Percentiles rank a stretch among this genome's conserved stretches.
Evolutionary conservation across 2,888 invertebrate species (phyloP).

Genomic region (Drosophila atripex): DNA sequence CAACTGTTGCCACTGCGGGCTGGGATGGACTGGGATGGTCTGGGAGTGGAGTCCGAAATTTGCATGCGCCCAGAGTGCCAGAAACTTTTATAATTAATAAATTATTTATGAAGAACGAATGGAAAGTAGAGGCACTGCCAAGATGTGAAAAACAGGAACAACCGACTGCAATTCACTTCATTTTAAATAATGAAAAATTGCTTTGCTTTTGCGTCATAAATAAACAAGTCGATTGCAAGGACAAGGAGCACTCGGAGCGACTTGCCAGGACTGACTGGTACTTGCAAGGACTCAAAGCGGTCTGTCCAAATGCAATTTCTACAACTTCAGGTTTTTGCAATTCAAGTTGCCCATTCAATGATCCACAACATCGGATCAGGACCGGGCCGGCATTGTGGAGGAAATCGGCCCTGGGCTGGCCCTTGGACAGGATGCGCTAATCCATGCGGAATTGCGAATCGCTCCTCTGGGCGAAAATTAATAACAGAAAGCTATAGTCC

Average conservation of each 20-base stretch:
- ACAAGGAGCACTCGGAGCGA: conserved; percentile 19
- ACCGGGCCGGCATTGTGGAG: conserved; percentile 4
- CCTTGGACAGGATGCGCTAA: conserved; percentile 38
- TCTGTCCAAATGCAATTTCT: conserved; percentile 18
- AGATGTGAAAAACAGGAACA: conserved; percentile 27
- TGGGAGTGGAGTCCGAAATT: conserved; percentile 43
- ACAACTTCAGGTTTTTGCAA: conserved; percentile 7
- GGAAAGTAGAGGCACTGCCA: conserved; percentile 58
- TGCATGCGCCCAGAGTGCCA: conserved; percentile 66
- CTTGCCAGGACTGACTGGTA: background rate
- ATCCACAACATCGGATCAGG: conserved; percentile 29
- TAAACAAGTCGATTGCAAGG: conserved; percentile 59
- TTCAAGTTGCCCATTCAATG: conserved; percentile 28
- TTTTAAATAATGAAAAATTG: conserved; percentile 77
- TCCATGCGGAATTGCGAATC: conserved; percentile 62
- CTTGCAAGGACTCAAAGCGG: background rate
- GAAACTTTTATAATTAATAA: conserved; percentile 77
- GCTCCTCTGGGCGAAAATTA: conserved; percentile 54
- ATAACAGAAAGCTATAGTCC: conserved; percentile 46
- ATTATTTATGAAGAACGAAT: conserved; percentile 76
- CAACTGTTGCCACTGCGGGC: conserved; percentile 65
- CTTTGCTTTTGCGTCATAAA: conserved; percentile 70
- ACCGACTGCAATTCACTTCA: conserved; percentile 71
- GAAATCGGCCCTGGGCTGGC: conserved; percentile 13
- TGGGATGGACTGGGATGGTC: conserved; percentile 17